Percentiles rank a stretch among this genome's conserved stretches.
These are phyloP conservation scores for Aspidiotus rigidus DNA, from an alignment of 2,888 invertebrate species.

Conservation along the genomic window DNA sequence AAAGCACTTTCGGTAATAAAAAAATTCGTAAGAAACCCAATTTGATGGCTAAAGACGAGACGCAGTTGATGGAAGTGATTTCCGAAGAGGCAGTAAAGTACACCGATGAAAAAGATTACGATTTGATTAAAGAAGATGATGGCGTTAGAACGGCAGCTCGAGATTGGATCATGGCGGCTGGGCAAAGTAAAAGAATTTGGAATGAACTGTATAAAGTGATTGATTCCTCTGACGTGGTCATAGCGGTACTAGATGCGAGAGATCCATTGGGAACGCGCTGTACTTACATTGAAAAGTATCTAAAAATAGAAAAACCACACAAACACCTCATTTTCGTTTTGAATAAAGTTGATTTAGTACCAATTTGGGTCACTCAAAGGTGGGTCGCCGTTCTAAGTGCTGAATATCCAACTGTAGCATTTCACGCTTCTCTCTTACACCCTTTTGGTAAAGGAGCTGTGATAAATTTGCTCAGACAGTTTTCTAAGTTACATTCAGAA, in stretches of 20 bases:
- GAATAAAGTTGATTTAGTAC: slow-evolving; percentile 94
- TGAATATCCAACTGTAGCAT: slow-evolving; percentile 95
- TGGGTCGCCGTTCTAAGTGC: slow-evolving; percentile 92
- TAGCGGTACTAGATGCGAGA: slow-evolving; percentile 93
- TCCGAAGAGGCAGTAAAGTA: slow-evolving; percentile 66
- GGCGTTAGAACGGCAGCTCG: slow-evolving; percentile 67
- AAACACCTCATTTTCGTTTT: slow-evolving; percentile 95
- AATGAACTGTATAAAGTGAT: slow-evolving; percentile 98
- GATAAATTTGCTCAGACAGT: slow-evolving; percentile 89
- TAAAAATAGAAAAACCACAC: slow-evolving; percentile 88
- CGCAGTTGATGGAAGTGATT: slow-evolving; percentile 64
- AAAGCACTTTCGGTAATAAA: slow-evolving; percentile 90
- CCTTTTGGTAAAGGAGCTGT: slow-evolving; percentile 97
- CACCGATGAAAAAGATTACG: slow-evolving; percentile 62
- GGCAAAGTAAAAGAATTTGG: slow-evolving; percentile 96
- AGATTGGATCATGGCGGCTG: slow-evolving; percentile 92
- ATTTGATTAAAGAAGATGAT: slow-evolving; percentile 68
- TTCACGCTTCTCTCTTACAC: slow-evolving; percentile 96
- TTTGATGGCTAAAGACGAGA: slow-evolving; percentile 62
- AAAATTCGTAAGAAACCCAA: slow-evolving; percentile 85
- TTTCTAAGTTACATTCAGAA: slow-evolving; percentile 88
- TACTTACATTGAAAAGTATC: slow-evolving; percentile 80
- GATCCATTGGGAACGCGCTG: slow-evolving; percentile 96
- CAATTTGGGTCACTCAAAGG: slow-evolving; percentile 94
- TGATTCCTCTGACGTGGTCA: slow-evolving; percentile 93